Conservation (phyloP, 2,888 invertebrate genomes). For the Sinohyriopsis cumingii region DNA sequence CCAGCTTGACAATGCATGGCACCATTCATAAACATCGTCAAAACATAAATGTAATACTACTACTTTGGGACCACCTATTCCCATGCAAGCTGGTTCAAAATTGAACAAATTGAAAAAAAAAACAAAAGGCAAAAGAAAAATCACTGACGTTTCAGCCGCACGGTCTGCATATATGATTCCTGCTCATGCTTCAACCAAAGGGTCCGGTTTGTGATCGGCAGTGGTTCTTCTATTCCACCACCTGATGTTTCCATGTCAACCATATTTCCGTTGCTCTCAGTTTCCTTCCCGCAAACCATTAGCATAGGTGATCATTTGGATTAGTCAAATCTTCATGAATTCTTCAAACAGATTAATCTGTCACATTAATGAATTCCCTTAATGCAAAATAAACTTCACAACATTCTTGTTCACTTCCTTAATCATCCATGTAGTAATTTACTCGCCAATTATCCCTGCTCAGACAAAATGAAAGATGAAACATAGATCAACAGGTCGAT, state of each 20-base stretch:
- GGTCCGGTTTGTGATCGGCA: slow-evolving; percentile 42
- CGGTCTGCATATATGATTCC: slow-evolving; percentile 48
- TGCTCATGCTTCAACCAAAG: slow-evolving; percentile 56
- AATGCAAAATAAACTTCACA: too few species aligned
- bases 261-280: slow-evolving; percentile 30
- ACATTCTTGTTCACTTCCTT: neutral
- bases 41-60: too few species aligned
- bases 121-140: too few species aligned
- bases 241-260: slow-evolving; percentile 39
- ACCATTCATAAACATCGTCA: too few species aligned
- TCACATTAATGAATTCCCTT: neutral
- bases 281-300: slow-evolving; percentile 37
- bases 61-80: too few species aligned
- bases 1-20: too few species aligned
- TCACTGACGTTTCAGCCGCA: slow-evolving; percentile 56
- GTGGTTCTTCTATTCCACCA: slow-evolving; percentile 42
- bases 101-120: too few species aligned
- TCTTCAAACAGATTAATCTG: neutral
- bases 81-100: too few species aligned
- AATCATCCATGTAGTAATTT: neutral
- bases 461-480: too few species aligned
- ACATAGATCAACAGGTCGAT: too few species aligned
- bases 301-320: slow-evolving; percentile 18
- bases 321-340: neutral
- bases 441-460: too few species aligned